phyloP scores from a whole-genome alignment of 2,113 vertebrate genomes.

The Tursiops truncatus region DNA sequence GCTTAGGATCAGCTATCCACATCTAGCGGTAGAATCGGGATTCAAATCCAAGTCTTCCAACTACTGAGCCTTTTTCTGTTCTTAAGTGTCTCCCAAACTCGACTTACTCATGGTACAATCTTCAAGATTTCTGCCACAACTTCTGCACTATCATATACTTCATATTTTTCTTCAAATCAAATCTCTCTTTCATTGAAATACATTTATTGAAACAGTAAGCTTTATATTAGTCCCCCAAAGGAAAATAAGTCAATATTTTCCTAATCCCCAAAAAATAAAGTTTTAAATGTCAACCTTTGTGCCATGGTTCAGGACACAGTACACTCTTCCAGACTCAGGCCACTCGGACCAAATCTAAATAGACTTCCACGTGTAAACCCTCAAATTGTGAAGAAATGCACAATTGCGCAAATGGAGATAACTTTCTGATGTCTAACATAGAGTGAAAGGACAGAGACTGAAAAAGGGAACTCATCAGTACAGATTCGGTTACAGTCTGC shows the following conservation, averaged over 20 bases:
- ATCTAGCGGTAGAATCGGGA: background rate
- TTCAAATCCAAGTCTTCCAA: conserved; percentile 12
- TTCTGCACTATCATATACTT: background rate
- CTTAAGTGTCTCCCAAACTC: background rate
- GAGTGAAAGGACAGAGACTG: background rate
- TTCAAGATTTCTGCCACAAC: background rate
- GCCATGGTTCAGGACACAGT: background rate
- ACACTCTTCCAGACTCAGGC: background rate
- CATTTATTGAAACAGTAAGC: background rate
- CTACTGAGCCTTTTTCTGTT: background rate
- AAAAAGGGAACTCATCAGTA: background rate
- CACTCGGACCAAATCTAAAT: background rate
- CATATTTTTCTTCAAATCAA: conserved; percentile 23
- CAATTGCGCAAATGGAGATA: background rate
- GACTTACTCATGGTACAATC: background rate
- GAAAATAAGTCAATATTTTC: conserved; percentile 22
- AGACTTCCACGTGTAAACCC: background rate
- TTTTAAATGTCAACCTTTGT: background rate
- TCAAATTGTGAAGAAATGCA: conserved; percentile 11
- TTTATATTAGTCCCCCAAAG: background rate
- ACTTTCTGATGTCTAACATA: background rate
- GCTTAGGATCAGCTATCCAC: background rate
- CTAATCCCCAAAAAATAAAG: background rate
- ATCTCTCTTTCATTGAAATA: conserved; percentile 9
- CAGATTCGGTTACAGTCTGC: background rate